Percentiles rank a stretch among this genome's conserved stretches.
Evolutionary conservation across 2,113 vertebrate species (phyloP).

Genomic region (Paratilapia polleni): DNA sequence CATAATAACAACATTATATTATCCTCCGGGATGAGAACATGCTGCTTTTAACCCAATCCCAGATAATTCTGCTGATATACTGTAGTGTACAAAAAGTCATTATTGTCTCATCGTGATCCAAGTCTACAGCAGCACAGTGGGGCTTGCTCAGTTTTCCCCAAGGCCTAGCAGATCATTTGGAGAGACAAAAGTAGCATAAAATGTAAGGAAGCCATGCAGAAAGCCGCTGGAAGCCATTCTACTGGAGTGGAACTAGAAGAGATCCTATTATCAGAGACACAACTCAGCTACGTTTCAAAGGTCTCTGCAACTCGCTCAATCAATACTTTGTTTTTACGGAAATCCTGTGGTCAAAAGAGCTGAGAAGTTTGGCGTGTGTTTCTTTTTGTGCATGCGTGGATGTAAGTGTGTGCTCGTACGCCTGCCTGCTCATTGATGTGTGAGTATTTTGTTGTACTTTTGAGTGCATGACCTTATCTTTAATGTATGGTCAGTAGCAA

Average conservation of each 20-base stretch:
- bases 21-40: constrained; percentile 1
- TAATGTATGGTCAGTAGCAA: constrained; percentile 57
- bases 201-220: constrained; percentile 20
- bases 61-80: background rate
- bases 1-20: background rate
- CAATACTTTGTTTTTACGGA: constrained; percentile 68
- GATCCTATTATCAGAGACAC: constrained; percentile 71
- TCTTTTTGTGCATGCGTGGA: constrained; percentile 12
- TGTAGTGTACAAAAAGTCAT: background rate
- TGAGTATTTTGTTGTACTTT: constrained; percentile 29
- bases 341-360: constrained; percentile 48
- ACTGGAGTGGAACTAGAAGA: constrained; percentile 69
- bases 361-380: constrained; percentile 22
- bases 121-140: constrained; percentile 16
- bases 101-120: constrained; percentile 14
- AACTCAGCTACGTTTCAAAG: constrained; percentile 60
- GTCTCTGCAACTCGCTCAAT: constrained; percentile 59
- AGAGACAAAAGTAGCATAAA: constrained; percentile 61
- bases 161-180: constrained; percentile 44
- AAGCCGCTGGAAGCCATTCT: constrained; percentile 66
- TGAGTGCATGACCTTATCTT: constrained; percentile 41
- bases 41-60: background rate
- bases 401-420: background rate
- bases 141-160: constrained; percentile 30
- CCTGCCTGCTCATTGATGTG: background rate